Base-by-base conservation (phyloP, 1,140 invertebrate genomes). In the Halyomorpha halys region DNA sequence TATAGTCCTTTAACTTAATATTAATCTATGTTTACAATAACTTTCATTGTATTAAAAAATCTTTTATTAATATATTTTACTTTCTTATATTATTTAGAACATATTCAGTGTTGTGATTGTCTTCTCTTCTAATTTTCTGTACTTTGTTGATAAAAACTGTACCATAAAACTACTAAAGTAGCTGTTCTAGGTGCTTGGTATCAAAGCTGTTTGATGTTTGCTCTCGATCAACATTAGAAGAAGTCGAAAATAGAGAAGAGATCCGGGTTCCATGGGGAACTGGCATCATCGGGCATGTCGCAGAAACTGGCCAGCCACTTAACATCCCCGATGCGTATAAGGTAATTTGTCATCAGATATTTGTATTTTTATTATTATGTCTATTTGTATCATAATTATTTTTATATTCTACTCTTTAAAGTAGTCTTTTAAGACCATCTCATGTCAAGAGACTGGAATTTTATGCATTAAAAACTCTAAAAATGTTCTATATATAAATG, bases 251-350 rank as follows among this genome's bases (percentile, higher is more conserved):
- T 72, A 86, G 90, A 69, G 89, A 94, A 67, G 92, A 95, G 74
- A 94, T 97, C 67, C 80, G 86, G 68, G 91, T 97, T 74, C 88
- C 90, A 0, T 90, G 88, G 87, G 88, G 87, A 47, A 87, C 84
- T 23, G 94, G 94, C 34, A 95, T 97, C 69, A 90, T 94, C 1
- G 94, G 94, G 6, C 91, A 91, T 77, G 93, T 96, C 9, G 94
- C 94, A 2, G 85, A 94, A 72, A 94, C 87, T 69, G 93, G 92
- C 19, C 88, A 93, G 73, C 83, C 90, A 14, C 87, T 95, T 69
- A 96, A 97, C 77, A 96, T 97, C 76, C 89, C 91, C 14, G 92
- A 97, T 77, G 94, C 93, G 59, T 97, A 97, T 76, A 84, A 92
- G 86, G 93, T 91, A 76, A 5, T 23, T 59, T 21, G 8, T 39